phyloP scores from a whole-genome alignment of 2,797 vertebrate species.

The Hippoglossus hippoglossus region DNA sequence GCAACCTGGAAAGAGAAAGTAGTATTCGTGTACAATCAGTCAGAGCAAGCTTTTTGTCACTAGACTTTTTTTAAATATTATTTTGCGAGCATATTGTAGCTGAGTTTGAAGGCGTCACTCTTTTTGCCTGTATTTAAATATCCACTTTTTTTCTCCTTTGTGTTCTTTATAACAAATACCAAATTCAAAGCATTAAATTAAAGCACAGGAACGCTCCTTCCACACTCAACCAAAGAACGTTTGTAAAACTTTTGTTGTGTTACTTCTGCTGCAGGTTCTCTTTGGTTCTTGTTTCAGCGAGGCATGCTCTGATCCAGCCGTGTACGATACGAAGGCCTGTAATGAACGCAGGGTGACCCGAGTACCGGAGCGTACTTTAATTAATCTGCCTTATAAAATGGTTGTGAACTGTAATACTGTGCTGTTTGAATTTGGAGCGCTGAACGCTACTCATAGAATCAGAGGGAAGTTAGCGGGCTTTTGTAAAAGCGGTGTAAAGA shows the following conservation, averaged over 20 bases:
- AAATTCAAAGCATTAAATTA: slow-evolving; percentile 75
- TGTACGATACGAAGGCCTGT: slow-evolving; percentile 47
- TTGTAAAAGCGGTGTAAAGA: slow-evolving; percentile 73
- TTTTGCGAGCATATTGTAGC: slow-evolving; percentile 74
- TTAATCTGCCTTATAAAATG: slow-evolving; percentile 83
- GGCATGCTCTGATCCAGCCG: slow-evolving; percentile 25
- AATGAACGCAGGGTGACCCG: slow-evolving; percentile 54
- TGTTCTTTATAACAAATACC: slow-evolving; percentile 68
- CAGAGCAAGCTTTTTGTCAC: slow-evolving; percentile 70
- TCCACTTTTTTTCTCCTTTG: slow-evolving; percentile 61
- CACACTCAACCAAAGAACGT: slow-evolving; percentile 85
- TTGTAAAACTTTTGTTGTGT: slow-evolving; percentile 63
- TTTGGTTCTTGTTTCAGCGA: slow-evolving; percentile 51
- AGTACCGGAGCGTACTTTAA: slow-evolving; percentile 55
- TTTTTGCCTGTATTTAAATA: slow-evolving; percentile 81
- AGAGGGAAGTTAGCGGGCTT: slow-evolving; percentile 55
- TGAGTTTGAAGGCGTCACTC: slow-evolving; percentile 71
- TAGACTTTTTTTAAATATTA: slow-evolving; percentile 67
- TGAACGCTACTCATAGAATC: slow-evolving; percentile 46
- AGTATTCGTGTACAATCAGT: slow-evolving; percentile 71
- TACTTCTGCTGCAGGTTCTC: slow-evolving; percentile 39
- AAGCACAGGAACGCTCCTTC: slow-evolving; percentile 84
- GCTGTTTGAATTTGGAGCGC: slow-evolving; percentile 77
- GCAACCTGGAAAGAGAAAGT: slow-evolving; percentile 64
- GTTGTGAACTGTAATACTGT: slow-evolving; percentile 88